phyloP scores from a whole-genome alignment of 2,797 vertebrate genomes.

The Tragopan temminckii region DNA sequence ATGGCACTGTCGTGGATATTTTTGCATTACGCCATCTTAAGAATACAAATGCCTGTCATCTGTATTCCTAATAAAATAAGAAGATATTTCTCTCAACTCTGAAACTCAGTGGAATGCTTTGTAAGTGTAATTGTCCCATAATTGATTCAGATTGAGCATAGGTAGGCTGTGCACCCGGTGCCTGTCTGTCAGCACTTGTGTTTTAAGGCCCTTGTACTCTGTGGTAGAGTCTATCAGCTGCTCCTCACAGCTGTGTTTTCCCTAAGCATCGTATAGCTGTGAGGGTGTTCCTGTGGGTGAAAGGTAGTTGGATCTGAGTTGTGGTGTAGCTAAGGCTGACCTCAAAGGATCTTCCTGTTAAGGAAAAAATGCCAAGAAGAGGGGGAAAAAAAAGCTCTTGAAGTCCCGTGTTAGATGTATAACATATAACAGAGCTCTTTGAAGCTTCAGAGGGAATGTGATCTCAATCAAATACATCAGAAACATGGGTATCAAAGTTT shows the following conservation, averaged over 20 bases:
- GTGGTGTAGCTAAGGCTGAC: neutral
- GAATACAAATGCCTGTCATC: neutral
- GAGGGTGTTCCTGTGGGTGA: neutral
- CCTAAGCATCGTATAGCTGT: neutral
- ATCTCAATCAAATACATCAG: slow-evolving; percentile 10
- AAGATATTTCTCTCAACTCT: neutral
- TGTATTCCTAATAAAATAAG: neutral
- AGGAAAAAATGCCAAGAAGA: neutral
- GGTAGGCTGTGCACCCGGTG: neutral
- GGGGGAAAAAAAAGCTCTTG: neutral
- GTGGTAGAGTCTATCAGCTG: neutral
- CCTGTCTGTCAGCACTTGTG: neutral
- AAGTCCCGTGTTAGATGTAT: neutral
- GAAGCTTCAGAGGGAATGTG: neutral
- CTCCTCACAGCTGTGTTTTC: neutral
- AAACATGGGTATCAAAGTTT: neutral
- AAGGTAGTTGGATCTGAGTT: neutral
- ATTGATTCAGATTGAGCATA: slow-evolving; percentile 1
- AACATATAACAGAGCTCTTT: neutral
- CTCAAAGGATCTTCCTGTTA: neutral
- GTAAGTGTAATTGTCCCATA: neutral
- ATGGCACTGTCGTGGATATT: neutral
- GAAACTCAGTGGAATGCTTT: neutral
- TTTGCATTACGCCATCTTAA: neutral
- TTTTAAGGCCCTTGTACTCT: neutral